These are phyloP conservation scores for Pteronotus mesoamericanus DNA, from an alignment of 2,797 vertebrate species.

Conservation along the genomic window DNA sequence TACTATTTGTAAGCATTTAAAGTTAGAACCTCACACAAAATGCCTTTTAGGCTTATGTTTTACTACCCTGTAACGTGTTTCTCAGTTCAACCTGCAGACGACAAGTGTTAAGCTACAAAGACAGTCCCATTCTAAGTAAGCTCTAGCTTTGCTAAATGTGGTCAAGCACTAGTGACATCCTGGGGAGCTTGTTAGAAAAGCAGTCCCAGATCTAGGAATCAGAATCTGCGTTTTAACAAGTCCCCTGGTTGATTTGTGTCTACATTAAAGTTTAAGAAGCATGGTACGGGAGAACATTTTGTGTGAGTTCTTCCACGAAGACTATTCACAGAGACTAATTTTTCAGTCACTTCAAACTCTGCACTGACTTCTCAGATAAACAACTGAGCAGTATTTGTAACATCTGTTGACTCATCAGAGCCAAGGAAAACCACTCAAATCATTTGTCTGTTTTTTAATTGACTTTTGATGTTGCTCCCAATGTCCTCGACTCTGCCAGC, in stretches of 20 bases:
- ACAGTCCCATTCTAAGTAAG: too few species aligned
- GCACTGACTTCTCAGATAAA: background rate
- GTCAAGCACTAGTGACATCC: background rate
- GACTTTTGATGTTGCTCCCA: background rate
- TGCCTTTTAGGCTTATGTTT: background rate
- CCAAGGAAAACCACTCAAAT: constrained; percentile 20
- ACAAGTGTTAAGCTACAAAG: background rate
- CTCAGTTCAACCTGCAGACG: background rate
- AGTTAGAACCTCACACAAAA: background rate
- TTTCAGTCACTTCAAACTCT: background rate
- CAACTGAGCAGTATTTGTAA: background rate
- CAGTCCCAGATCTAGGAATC: background rate
- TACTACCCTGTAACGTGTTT: background rate
- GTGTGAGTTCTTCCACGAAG: background rate
- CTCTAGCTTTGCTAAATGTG: background rate
- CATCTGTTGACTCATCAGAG: background rate
- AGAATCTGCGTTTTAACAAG: background rate
- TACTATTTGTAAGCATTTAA: background rate
- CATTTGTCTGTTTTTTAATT: background rate
- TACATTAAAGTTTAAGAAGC: background rate
- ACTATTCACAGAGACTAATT: background rate
- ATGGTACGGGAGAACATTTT: too few species aligned
- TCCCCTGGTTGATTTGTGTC: background rate
- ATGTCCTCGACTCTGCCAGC: background rate
- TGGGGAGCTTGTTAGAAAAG: background rate